phyloP scores from a whole-genome alignment of 2,113 vertebrate species.

The Leptobrachium ailaonicum region DNA sequence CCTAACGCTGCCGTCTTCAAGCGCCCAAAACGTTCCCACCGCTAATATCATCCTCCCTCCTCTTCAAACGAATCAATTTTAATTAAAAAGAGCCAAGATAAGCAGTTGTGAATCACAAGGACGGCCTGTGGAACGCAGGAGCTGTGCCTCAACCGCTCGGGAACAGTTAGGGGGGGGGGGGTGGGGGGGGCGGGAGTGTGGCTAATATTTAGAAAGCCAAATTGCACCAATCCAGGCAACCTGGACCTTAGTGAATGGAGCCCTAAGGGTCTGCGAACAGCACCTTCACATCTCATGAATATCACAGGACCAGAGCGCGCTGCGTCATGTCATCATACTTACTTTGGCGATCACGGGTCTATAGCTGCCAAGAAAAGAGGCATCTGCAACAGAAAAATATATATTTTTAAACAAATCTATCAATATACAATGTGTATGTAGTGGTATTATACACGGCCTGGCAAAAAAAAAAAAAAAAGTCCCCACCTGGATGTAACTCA shows the following conservation, averaged over 20 bases:
- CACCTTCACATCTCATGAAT: not conserved
- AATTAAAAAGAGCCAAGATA: constrained; percentile 50
- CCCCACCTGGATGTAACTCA: no score
- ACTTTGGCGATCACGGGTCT: constrained; percentile 71
- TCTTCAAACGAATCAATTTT: constrained; percentile 41
- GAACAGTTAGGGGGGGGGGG: no score
- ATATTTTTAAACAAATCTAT: no score
- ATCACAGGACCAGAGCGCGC: no score
- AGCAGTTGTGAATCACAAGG: constrained; percentile 43
- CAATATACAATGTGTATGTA: no score
- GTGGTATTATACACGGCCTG: no score
- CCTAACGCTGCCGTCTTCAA: constrained; percentile 27
- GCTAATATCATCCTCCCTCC: constrained; percentile 31
- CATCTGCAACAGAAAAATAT: constrained; percentile 65
- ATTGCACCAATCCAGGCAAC: no score
- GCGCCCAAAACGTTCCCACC: constrained; percentile 42
- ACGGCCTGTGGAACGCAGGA: constrained; percentile 24
- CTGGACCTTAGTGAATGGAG: no score
- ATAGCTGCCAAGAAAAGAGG: constrained; percentile 70
- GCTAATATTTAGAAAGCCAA: constrained; percentile 6
- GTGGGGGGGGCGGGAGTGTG: not conserved
- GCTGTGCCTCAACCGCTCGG: no score
- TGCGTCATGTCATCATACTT: constrained; percentile 54
- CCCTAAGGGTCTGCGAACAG: no score
- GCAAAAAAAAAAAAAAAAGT: no score